Evolutionary conservation across 2,888 invertebrate genomes (phyloP).

Genomic region (Eutolmus rufibarbis): DNA sequence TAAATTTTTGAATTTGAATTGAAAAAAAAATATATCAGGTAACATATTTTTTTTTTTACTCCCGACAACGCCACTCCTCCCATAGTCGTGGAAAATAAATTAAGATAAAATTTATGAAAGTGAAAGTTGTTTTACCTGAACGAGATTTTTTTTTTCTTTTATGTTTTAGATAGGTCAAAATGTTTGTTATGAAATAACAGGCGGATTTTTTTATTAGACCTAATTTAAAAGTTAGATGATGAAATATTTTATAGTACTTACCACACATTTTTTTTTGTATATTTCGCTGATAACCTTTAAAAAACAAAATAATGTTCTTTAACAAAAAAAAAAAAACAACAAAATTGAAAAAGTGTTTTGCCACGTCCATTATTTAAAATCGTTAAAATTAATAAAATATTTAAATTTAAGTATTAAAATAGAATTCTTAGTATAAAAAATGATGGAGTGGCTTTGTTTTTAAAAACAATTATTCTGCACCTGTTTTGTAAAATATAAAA

Average conservation of each 20-base stretch:
- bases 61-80: background rate
- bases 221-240: background rate
- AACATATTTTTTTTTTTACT: background rate
- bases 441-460: too few species aligned
- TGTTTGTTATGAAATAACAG: background rate
- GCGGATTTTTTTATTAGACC: too few species aligned
- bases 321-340: too few species aligned
- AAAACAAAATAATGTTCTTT: background rate
- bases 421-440: too few species aligned
- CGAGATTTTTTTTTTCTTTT: background rate
- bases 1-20: too few species aligned
- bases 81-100: background rate
- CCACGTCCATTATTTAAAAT: background rate
- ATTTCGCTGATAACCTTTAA: background rate
- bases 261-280: background rate
- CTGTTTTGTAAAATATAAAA: too few species aligned
- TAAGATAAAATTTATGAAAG: background rate
- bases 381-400: too few species aligned
- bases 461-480: too few species aligned
- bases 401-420: too few species aligned
- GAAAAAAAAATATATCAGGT: too few species aligned
- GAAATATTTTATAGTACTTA: background rate
- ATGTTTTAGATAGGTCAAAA: background rate
- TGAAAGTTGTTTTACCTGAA: constrained; percentile 11
- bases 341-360: background rate